These are phyloP conservation scores for Archips crataeganus DNA, from an alignment of 2,888 invertebrate species.

Conservation along the genomic window DNA sequence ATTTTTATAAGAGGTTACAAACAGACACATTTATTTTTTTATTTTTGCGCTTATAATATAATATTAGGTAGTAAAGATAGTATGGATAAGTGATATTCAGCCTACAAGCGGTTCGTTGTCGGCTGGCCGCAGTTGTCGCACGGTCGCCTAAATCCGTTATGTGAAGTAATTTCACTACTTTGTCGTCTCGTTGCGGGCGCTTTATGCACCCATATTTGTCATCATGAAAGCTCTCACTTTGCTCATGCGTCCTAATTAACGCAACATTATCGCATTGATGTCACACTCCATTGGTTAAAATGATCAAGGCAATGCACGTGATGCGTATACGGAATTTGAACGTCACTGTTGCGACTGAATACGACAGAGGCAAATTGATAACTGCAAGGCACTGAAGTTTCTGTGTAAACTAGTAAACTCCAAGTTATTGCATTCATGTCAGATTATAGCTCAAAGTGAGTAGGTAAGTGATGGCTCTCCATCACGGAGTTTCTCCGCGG, in stretches of 20 bases:
- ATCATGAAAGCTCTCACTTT: slow-evolving; percentile 29
- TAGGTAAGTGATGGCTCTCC: too few relatives aligned
- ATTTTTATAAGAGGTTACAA: too few relatives aligned
- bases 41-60: too few relatives aligned
- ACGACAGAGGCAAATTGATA: background rate
- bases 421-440: background rate
- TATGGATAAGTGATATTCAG: background rate
- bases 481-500: too few relatives aligned
- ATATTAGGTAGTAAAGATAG: too few relatives aligned
- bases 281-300: background rate
- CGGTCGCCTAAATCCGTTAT: slow-evolving; percentile 52
- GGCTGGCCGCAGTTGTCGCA: slow-evolving; percentile 43
- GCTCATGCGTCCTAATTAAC: slow-evolving; percentile 23
- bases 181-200: slow-evolving; percentile 52
- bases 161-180: slow-evolving; percentile 60
- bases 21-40: too few relatives aligned
- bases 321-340: background rate
- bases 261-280: slow-evolving; percentile 8
- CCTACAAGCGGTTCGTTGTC: slow-evolving; percentile 36
- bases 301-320: background rate
- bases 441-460: too few relatives aligned
- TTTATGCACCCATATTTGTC: slow-evolving; percentile 39
- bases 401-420: background rate
- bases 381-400: background rate
- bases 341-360: background rate